Percentiles rank a stretch among this genome's conserved stretches.
Evolutionary conservation across 2,797 vertebrate genomes (phyloP).

Genomic region (Gymnopithys bicolor): DNA sequence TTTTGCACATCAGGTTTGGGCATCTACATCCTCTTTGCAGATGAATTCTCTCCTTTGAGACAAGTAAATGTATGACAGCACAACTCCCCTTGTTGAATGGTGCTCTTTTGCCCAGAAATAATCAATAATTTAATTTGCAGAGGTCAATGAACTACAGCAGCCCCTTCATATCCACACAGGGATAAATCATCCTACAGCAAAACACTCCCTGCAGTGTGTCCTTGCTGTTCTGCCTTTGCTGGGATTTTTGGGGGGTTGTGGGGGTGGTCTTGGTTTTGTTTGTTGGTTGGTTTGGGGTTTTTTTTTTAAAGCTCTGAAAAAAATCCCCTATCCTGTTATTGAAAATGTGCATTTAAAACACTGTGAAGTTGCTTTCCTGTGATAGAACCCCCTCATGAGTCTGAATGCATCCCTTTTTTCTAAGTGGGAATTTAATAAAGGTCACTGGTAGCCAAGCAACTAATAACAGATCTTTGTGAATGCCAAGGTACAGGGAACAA

Average conservation of each 20-base stretch:
- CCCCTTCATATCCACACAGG: not conserved
- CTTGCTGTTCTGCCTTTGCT: not conserved
- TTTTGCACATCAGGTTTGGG: not conserved
- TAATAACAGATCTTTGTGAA: slow-evolving; percentile 30
- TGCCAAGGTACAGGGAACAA: slow-evolving; percentile 14
- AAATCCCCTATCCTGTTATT: not conserved
- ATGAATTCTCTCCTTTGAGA: not conserved
- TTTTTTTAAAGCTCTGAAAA: not conserved
- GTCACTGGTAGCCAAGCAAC: slow-evolving; percentile 73
- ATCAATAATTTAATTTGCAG: not conserved
- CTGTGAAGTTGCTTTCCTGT: not conserved
- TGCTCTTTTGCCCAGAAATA: not conserved
- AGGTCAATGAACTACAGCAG: not conserved
- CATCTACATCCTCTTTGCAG: not conserved
- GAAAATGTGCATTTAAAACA: not conserved
- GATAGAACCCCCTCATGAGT: not conserved
- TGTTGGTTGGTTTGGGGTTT: not conserved
- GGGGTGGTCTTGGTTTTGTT: not conserved
- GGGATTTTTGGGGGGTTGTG: not conserved
- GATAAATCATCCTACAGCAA: not conserved
- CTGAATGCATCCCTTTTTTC: not conserved
- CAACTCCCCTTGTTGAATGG: not conserved
- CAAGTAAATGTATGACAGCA: not conserved
- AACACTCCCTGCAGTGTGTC: not conserved
- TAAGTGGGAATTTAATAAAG: slow-evolving; percentile 42